These are phyloP conservation scores for Chalcis sispes DNA, from an alignment of 2,888 invertebrate species.

Conservation along the genomic window DNA sequence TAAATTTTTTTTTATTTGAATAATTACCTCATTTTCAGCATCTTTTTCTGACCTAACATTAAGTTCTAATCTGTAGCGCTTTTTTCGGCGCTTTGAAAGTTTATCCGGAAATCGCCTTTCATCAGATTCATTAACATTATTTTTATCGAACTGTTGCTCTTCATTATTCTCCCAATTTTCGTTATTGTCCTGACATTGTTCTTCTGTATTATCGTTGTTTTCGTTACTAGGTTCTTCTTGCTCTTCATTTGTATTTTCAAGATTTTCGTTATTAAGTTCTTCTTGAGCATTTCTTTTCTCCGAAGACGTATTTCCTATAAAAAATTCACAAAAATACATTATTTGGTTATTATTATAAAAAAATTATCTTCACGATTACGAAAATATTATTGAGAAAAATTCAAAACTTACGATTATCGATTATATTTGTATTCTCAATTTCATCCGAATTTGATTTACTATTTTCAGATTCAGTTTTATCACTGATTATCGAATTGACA, in stretches of 20 bases:
- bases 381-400: too few relatives aligned
- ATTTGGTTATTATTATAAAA: too few relatives aligned
- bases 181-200: constrained; percentile 35
- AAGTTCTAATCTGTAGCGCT: neutral
- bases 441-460: neutral
- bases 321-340: too few relatives aligned
- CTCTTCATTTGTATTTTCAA: constrained; percentile 1
- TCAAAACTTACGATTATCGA: too few relatives aligned
- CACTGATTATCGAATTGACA: constrained; percentile 48
- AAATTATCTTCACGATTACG: too few relatives aligned
- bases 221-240: constrained; percentile 3
- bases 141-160: constrained; percentile 11
- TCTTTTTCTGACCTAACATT: neutral
- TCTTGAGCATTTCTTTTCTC: neutral
- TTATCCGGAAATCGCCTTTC: neutral
- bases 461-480: neutral
- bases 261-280: constrained; percentile 10
- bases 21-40: neutral
- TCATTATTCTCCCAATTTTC: constrained; percentile 12
- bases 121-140: constrained; percentile 20
- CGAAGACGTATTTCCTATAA: too few relatives aligned
- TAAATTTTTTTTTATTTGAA: too few relatives aligned
- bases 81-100: neutral
- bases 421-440: neutral
- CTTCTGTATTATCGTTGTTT: neutral